Evolutionary conservation across 1,140 invertebrate species (phyloP).

Genomic region (Zaprionus africanus): DNA sequence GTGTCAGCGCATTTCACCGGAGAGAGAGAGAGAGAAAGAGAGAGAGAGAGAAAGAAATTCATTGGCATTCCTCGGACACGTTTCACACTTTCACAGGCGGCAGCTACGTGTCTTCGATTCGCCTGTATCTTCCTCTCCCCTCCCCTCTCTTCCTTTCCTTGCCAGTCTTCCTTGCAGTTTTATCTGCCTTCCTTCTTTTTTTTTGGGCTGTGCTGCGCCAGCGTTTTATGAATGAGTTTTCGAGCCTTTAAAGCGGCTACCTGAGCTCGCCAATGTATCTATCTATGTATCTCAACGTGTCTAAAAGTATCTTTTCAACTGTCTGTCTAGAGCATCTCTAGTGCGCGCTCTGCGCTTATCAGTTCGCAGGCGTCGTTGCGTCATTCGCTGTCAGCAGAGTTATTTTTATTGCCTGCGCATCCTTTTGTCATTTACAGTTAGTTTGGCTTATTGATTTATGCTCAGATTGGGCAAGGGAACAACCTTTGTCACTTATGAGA

Average conservation of each 20-base stretch:
- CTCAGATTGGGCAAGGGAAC: neutral
- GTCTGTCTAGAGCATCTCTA: neutral
- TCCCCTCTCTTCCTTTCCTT: too few relatives aligned
- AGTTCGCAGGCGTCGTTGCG: neutral
- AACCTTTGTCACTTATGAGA: neutral
- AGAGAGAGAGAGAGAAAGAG: slow-evolving; percentile 30
- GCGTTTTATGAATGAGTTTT: slow-evolving; percentile 42
- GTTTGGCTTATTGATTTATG: slow-evolving; percentile 40
- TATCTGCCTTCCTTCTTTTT: neutral
- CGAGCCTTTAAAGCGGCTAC: slow-evolving; percentile 11
- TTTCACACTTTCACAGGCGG: slow-evolving; percentile 74
- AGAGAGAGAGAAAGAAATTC: slow-evolving; percentile 55
- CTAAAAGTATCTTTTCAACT: slow-evolving; percentile 42
- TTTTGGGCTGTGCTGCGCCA: slow-evolving; percentile 1
- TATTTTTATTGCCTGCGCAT: slow-evolving; percentile 36
- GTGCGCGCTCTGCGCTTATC: slow-evolving; percentile 29
- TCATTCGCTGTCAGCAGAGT: slow-evolving; percentile 14
- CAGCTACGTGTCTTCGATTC: slow-evolving; percentile 24
- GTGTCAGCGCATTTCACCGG: slow-evolving; percentile 69
- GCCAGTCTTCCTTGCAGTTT: neutral
- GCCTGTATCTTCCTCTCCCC: neutral
- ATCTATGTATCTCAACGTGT: neutral
- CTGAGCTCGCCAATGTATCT: slow-evolving; percentile 6
- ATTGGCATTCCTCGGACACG: slow-evolving; percentile 73
- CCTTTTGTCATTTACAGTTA: slow-evolving; percentile 42